These are phyloP conservation scores for Aradus depressus DNA, from an alignment of 2,888 invertebrate genomes.

Conservation along the genomic window DNA sequence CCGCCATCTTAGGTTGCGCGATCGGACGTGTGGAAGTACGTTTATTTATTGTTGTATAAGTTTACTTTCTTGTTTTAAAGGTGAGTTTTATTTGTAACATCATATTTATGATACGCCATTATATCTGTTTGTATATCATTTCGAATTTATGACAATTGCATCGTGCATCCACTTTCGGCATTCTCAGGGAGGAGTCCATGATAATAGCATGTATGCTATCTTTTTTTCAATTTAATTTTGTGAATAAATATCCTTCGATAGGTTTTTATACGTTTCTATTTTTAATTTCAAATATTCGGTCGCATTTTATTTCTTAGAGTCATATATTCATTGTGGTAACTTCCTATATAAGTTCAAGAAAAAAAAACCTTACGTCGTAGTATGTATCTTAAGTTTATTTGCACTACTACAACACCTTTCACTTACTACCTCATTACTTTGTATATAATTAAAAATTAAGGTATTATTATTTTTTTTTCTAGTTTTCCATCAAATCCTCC, in stretches of 20 bases:
- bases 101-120: background rate
- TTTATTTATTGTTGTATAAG: constrained; percentile 25
- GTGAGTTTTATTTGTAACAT: constrained; percentile 21
- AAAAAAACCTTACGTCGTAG: background rate
- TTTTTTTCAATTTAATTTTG: constrained; percentile 4
- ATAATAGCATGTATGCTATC: constrained; percentile 18
- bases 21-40: constrained; percentile 25
- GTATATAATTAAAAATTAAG: background rate
- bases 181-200: constrained; percentile 28
- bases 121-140: background rate
- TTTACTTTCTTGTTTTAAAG: constrained; percentile 25
- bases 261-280: too few relatives aligned
- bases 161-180: constrained; percentile 18
- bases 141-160: background rate
- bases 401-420: background rate
- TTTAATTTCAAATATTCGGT: too few relatives aligned
- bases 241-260: too few relatives aligned
- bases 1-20: constrained; percentile 55
- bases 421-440: background rate
- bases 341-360: too few relatives aligned
- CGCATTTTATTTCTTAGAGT: too few relatives aligned
- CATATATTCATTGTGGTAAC: too few relatives aligned
- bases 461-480: background rate
- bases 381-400: background rate
- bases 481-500: constrained; percentile 33